Evolutionary conservation across 2,113 vertebrate genomes (phyloP).

Genomic region (Pelusios castaneus): DNA sequence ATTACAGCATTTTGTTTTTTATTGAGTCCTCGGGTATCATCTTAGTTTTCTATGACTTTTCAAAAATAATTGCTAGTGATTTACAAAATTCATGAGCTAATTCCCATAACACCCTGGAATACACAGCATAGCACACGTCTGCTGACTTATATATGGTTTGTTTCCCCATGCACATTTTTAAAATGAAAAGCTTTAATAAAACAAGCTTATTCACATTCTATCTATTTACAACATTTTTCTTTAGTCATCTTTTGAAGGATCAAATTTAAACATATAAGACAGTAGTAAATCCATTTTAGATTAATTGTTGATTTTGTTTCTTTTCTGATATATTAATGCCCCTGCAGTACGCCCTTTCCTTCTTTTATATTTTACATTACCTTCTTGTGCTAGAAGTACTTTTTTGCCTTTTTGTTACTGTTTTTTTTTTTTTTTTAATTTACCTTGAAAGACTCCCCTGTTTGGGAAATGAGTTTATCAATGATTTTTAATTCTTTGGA

Average conservation of each 20-base stretch:
- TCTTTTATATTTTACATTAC: background rate
- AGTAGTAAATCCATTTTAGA: background rate
- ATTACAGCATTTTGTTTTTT: background rate
- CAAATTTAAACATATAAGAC: background rate
- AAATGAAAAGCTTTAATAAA: background rate
- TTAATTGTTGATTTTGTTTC: background rate
- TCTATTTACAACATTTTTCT: background rate
- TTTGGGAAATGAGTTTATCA: background rate
- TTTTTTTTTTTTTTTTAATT: background rate
- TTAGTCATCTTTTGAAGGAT: background rate
- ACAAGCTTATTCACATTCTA: background rate
- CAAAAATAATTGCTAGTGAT: background rate
- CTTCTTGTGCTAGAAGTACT: background rate
- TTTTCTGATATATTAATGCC: background rate
- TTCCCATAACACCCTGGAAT: background rate
- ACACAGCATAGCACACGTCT: background rate
- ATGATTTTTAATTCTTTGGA: background rate
- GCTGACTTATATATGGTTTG: background rate
- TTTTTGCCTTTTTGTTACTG: background rate
- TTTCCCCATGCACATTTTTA: background rate
- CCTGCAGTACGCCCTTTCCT: background rate
- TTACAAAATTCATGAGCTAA: constrained; percentile 9
- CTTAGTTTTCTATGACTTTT: background rate
- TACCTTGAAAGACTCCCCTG: fast-evolving
- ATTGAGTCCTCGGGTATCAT: background rate